Evolutionary conservation across 2,888 invertebrate genomes (phyloP).

Genomic region (Micoletzkya japonica): DNA sequence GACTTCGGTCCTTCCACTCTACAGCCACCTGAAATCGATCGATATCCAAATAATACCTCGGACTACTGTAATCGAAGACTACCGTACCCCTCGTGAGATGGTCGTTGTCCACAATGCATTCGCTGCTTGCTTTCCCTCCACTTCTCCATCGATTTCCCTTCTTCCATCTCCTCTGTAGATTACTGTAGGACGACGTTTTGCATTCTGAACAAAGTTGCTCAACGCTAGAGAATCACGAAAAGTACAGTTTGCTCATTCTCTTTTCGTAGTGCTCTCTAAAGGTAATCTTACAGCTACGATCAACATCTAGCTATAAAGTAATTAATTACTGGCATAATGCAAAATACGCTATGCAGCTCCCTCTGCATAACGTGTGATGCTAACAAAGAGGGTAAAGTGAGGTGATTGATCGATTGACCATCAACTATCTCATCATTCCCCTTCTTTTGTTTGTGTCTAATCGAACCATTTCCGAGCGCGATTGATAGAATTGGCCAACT

Average conservation of each 20-base stretch:
- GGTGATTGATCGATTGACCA: too few relatives aligned
- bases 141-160: slow-evolving; percentile 18
- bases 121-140: slow-evolving; percentile 23
- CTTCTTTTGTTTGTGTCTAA: background rate
- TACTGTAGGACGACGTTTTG: background rate
- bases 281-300: too few relatives aligned
- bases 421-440: background rate
- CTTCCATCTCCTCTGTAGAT: slow-evolving; percentile 23
- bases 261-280: background rate
- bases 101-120: slow-evolving; percentile 44
- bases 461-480: too few relatives aligned
- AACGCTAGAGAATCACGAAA: background rate
- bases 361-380: too few relatives aligned
- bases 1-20: slow-evolving; percentile 22
- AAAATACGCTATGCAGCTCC: too few relatives aligned
- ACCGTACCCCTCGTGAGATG: slow-evolving; percentile 41
- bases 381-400: too few relatives aligned
- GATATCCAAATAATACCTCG: background rate
- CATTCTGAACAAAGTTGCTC: background rate
- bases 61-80: slow-evolving; percentile 4
- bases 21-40: slow-evolving; percentile 13
- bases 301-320: too few relatives aligned
- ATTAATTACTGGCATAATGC: too few relatives aligned
- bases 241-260: background rate
- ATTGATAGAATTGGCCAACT: too few relatives aligned